Evolutionary conservation across 1,140 invertebrate genomes (phyloP).

Genomic region (Drosophila athabasca): DNA sequence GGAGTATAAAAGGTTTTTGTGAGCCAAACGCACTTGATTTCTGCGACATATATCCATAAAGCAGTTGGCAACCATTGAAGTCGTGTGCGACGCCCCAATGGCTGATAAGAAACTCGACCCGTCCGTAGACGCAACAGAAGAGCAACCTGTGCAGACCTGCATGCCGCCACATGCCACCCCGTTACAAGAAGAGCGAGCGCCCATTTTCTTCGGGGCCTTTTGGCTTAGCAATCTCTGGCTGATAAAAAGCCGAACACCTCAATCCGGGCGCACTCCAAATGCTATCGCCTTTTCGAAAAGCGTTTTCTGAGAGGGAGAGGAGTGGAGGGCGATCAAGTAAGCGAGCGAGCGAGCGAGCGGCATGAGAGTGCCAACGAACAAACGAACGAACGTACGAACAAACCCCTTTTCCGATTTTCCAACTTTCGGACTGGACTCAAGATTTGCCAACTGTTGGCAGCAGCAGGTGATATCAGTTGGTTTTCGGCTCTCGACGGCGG

Average conservation of each 20-base stretch:
- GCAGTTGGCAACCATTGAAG: not conserved
- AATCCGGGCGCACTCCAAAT: slow-evolving; percentile 2
- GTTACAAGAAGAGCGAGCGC: slow-evolving; percentile 4
- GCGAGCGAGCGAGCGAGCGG: not conserved
- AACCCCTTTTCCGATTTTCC: slow-evolving; percentile 52
- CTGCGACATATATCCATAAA: slow-evolving; percentile 8
- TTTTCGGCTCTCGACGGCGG: slow-evolving; percentile 55
- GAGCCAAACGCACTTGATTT: slow-evolving; percentile 1
- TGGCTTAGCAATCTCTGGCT: slow-evolving; percentile 38
- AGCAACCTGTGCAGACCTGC: no score
- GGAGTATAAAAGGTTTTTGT: no score
- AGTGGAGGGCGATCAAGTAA: not conserved
- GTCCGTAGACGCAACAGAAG: no score
- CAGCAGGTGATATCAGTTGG: slow-evolving; percentile 64
- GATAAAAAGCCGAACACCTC: slow-evolving; percentile 34
- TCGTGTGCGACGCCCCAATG: not conserved
- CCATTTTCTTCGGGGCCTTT: slow-evolving; percentile 5
- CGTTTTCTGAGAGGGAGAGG: slow-evolving; percentile 44
- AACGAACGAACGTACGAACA: slow-evolving; percentile 1
- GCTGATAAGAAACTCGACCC: slow-evolving; percentile 5
- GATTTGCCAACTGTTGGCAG: slow-evolving; percentile 54
- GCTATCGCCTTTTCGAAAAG: slow-evolving; percentile 36
- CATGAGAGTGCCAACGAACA: not conserved
- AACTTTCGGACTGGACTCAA: slow-evolving; percentile 35
- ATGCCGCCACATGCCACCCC: not conserved